Base-by-base conservation (phyloP, 2,888 invertebrate species). In the Volucella bombylans region DNA sequence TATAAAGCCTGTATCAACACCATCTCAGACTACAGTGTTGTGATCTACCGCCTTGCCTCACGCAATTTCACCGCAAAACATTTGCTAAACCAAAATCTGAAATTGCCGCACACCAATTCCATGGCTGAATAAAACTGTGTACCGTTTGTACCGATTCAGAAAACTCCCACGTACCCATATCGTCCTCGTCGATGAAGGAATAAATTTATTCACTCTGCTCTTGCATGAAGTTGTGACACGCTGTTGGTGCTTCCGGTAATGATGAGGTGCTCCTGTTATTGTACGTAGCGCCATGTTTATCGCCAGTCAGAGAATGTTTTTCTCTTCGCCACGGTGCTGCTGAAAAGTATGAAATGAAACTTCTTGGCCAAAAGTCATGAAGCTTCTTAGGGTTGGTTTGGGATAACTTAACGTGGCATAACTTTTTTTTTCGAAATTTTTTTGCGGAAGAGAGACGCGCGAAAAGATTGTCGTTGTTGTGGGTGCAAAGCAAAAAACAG, bases 161-260 rank as follows among this genome's bases (percentile, higher is more conserved):
- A 67, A 31, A 31, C 31, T 31, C 31, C 59, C 62, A 59, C 49
- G 43, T 57, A 71, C 41, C 67, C 62, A 38, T 41, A 31, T 78
- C 6, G 31, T 31, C 31, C 54, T 31, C 50, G 47, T 23, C 41
- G 43, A 49, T 31, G 68, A 14, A 55, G 41, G 67, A 47, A 77
- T 82, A 71, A 82, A 82, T 82, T 23, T 72, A 67, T 78, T 71
- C 59, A 82, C 57, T 78, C 12, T n/a, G 39, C 45, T 69, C 18
- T 23, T 49, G 39, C 43, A 10, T 18, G 23, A 68, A 57, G 62
- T 61, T 14, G 69, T 8, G 39, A 50, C 57, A 55, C 43, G 41
- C 14, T 55, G 31, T 15, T 14, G 15, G 31, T 62, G 14, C 47
- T 41, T 62, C 49, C 49, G 57, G n/a, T 59, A 43, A 41, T 61